These are phyloP conservation scores for Orycteropus afer DNA, from an alignment of 2,113 vertebrate species.

Conservation along the genomic window DNA sequence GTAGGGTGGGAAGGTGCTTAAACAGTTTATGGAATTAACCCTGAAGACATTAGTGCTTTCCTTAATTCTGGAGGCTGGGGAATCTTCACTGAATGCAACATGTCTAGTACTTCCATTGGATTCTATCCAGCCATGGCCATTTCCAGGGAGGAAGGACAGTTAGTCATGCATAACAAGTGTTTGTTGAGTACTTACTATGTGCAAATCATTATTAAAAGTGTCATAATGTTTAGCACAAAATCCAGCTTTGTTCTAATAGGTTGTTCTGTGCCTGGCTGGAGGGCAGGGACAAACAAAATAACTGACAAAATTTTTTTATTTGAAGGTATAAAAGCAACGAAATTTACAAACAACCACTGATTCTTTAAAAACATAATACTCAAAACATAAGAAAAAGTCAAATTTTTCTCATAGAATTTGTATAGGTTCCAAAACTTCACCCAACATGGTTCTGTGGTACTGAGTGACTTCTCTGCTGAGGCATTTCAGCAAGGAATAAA, in stretches of 20 bases:
- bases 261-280: not conserved
- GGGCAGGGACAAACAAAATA: not conserved
- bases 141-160: not conserved
- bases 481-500: not conserved
- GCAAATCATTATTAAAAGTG: not conserved
- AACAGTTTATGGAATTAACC: not conserved
- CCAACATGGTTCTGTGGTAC: not conserved
- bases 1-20: not conserved
- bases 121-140: not conserved
- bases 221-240: not conserved
- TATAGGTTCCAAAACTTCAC: not conserved
- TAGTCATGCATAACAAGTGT: not conserved
- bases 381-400: slow-evolving; percentile 7
- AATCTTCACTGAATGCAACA: not conserved
- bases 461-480: not conserved
- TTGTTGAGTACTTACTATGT: not conserved
- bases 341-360: slow-evolving; percentile 11
- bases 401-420: not conserved
- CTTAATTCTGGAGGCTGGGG: not conserved
- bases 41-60: not conserved
- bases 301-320: not conserved
- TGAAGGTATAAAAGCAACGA: slow-evolving; percentile 10
- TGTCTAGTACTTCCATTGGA: not conserved
- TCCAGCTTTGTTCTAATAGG: not conserved
- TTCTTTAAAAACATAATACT: slow-evolving; percentile 1